phyloP scores from a whole-genome alignment of 2,888 invertebrate species.

The Dicyrtoma fusca region DNA sequence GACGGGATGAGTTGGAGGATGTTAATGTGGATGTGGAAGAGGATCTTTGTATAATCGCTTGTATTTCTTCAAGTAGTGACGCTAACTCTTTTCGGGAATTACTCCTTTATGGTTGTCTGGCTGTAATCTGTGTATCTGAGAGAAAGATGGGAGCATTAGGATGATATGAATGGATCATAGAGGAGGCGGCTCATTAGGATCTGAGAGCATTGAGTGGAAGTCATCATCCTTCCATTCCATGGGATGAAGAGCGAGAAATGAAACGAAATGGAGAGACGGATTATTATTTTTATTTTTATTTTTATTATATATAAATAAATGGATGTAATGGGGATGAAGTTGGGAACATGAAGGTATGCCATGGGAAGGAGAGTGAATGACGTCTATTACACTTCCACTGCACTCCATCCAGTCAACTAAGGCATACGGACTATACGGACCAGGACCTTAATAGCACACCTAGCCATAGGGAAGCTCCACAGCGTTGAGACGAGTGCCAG shows the following conservation, averaged over 20 bases:
- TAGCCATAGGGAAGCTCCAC: too few species aligned
- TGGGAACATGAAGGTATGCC: too few species aligned
- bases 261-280: not conserved
- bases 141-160: slow-evolving; percentile 39
- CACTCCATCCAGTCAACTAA: too few species aligned
- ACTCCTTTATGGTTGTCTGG: slow-evolving; percentile 45
- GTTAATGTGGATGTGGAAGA: slow-evolving; percentile 10
- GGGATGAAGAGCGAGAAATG: not conserved
- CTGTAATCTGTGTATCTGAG: slow-evolving; percentile 36
- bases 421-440: too few species aligned
- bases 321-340: too few species aligned
- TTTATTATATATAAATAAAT: too few species aligned
- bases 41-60: slow-evolving; percentile 40
- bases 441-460: too few species aligned
- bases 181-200: slow-evolving; percentile 49
- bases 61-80: slow-evolving; percentile 47
- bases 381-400: too few species aligned
- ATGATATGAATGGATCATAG: slow-evolving; percentile 43
- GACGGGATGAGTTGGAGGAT: slow-evolving; percentile 22
- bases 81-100: slow-evolving; percentile 46
- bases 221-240: slow-evolving; percentile 1
- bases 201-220: slow-evolving; percentile 11
- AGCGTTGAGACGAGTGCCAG: too few species aligned
- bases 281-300: not conserved
- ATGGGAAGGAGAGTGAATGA: too few species aligned